phyloP scores from a whole-genome alignment of 2,888 invertebrate genomes.

The Smittia aterrima region DNA sequence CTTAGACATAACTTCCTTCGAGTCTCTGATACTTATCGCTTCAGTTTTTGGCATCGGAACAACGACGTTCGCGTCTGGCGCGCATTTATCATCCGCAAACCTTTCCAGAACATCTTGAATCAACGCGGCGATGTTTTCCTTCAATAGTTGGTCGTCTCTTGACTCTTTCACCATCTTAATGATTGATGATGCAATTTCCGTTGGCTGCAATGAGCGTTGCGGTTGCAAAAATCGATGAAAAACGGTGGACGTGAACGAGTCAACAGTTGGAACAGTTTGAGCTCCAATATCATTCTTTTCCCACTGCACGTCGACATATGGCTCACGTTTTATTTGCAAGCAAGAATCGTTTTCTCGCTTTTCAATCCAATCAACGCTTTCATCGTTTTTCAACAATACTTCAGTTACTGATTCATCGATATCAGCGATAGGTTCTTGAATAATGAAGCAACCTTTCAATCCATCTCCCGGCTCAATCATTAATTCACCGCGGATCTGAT shows the following conservation, averaged over 20 bases:
- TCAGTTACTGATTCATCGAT: no score
- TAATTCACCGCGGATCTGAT: background rate
- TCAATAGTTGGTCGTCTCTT: background rate
- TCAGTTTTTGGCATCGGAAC: constrained; percentile 1
- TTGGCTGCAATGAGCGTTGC: no score
- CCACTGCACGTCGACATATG: constrained; percentile 23
- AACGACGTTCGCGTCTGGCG: background rate
- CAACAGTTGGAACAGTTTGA: background rate
- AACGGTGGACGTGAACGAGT: constrained; percentile 14
- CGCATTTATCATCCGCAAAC: background rate
- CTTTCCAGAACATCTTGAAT: background rate
- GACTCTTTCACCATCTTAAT: constrained; percentile 8
- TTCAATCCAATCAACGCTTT: background rate
- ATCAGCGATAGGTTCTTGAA: no score
- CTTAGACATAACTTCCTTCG: background rate
- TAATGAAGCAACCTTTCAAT: no score
- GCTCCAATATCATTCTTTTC: background rate
- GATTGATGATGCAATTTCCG: constrained; percentile 28
- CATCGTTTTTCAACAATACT: no score
- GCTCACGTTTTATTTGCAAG: background rate
- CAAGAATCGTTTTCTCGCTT: background rate
- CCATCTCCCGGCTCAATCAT: background rate
- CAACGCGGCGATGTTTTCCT: background rate
- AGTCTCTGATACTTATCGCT: background rate
- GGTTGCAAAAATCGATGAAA: background rate